These are phyloP conservation scores for Archips crataeganus DNA, from an alignment of 2,888 invertebrate species.

Conservation along the genomic window DNA sequence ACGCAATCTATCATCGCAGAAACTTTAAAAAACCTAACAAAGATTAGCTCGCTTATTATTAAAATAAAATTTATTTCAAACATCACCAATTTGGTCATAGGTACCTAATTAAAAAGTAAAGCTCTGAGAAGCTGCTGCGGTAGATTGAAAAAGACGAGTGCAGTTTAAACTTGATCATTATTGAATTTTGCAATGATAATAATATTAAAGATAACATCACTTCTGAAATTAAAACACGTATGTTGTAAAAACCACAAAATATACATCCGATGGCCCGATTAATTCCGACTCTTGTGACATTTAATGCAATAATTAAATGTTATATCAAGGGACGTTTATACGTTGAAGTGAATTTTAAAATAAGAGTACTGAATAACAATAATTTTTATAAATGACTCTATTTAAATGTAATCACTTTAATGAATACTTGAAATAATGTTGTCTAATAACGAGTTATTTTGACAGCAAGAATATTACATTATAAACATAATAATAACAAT, in stretches of 20 bases:
- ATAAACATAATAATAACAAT: not conserved
- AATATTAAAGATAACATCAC: slow-evolving; percentile 2
- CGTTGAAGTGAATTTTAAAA: not conserved
- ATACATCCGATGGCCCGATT: slow-evolving; percentile 18
- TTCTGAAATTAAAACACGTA: slow-evolving; percentile 1
- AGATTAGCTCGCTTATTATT: slow-evolving; percentile 42
- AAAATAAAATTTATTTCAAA: slow-evolving; percentile 47
- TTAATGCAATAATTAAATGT: not conserved
- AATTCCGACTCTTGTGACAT: not conserved
- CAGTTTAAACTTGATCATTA: not conserved
- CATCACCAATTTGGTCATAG: slow-evolving; percentile 42
- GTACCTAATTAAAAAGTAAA: slow-evolving; percentile 16
- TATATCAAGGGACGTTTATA: not conserved
- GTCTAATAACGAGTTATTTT: not conserved
- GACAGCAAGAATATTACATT: not conserved
- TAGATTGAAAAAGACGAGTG: not conserved
- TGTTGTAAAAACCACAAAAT: slow-evolving; percentile 10
- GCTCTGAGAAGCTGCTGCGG: not conserved
- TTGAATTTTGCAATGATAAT: not conserved
- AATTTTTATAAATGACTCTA: not conserved
- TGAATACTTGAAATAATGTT: not conserved
- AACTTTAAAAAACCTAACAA: slow-evolving; percentile 56
- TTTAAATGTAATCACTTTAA: not conserved
- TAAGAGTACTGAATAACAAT: not conserved
- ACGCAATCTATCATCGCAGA: slow-evolving; percentile 51